Evolutionary conservation across 2,113 vertebrate genomes (phyloP).

Genomic region (Phalacrocorax pelagicus): DNA sequence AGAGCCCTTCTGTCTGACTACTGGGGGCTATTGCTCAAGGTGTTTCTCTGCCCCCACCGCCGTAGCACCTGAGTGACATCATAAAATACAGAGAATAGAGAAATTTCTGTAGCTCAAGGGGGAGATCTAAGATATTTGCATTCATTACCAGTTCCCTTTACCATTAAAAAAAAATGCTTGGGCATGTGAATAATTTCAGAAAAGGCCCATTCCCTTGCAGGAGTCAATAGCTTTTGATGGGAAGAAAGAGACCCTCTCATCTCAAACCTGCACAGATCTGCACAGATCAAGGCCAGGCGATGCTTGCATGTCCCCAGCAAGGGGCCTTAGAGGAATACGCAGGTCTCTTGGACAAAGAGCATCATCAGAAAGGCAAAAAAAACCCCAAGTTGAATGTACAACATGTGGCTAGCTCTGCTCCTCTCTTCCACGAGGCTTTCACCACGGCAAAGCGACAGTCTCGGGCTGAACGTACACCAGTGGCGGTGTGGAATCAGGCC

Average conservation of each 20-base stretch:
- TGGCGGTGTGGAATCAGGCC: not conserved
- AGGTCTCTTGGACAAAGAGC: not conserved
- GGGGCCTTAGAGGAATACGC: not conserved
- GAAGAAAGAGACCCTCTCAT: conserved; percentile 15
- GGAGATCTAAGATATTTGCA: not conserved
- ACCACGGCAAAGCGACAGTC: not conserved
- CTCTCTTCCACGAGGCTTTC: not conserved
- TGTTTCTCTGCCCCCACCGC: not conserved
- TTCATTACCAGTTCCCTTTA: not conserved
- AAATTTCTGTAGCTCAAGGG: not conserved
- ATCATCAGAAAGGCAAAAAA: not conserved
- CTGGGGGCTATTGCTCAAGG: not conserved
- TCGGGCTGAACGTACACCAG: not conserved
- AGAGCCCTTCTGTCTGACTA: conserved; percentile 33
- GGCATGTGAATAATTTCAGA: not conserved
- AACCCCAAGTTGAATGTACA: not conserved
- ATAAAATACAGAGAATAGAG: not conserved
- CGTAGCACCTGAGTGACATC: not conserved
- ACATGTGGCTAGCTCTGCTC: not conserved
- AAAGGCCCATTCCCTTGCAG: not conserved
- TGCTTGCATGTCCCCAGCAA: not conserved
- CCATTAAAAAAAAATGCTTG: not conserved
- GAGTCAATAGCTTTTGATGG: not conserved
- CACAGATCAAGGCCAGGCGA: not conserved
- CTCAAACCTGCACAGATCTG: not conserved